Conservation (phyloP, 2,797 vertebrate species). For the Bradypodion pumilum region DNA sequence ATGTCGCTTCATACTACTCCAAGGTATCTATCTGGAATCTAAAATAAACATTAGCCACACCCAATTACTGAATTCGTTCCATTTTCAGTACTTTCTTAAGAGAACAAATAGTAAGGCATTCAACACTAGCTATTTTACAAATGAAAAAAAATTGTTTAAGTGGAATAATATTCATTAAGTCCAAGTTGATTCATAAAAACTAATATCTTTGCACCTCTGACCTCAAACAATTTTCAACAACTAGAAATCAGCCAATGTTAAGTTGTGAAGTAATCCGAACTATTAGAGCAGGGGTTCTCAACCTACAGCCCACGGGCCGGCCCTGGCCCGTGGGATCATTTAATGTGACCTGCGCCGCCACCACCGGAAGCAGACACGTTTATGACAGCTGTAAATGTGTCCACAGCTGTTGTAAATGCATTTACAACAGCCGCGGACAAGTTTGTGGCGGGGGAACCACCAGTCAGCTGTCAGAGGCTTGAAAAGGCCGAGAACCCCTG, state of each 20-base stretch:
- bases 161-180: conserved; percentile 14
- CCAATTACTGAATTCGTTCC: background rate
- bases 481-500: too few species aligned
- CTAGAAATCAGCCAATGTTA: background rate
- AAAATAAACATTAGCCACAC: background rate
- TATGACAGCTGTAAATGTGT: too few species aligned
- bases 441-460: too few species aligned
- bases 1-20: background rate
- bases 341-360: too few species aligned
- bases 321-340: too few species aligned
- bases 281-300: too few species aligned
- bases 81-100: conserved; percentile 32
- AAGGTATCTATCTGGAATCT: background rate
- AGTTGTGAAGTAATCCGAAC: fast-evolving
- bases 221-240: background rate
- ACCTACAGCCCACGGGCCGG: too few species aligned
- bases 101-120: conserved; percentile 49
- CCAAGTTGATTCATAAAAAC: conserved; percentile 25
- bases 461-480: too few species aligned
- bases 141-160: conserved; percentile 38
- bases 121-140: conserved; percentile 35
- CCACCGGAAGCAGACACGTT: too few species aligned
- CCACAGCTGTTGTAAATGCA: too few species aligned
- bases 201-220: background rate
- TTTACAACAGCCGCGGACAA: too few species aligned